Conservation (phyloP, 2,797 vertebrate species). For the Xiphophorus birchmanni region DNA sequence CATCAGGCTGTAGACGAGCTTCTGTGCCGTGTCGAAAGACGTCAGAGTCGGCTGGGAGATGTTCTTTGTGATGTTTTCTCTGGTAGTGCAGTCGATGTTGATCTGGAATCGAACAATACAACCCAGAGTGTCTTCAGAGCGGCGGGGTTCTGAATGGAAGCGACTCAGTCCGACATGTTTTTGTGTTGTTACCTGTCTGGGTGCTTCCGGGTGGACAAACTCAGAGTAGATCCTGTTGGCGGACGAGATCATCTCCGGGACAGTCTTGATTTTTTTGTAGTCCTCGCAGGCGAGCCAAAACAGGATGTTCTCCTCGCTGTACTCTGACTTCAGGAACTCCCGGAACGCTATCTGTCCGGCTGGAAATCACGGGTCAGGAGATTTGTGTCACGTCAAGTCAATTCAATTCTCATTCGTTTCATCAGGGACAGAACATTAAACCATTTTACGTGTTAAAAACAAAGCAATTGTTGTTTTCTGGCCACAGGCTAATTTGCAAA, state of each 20-base stretch:
- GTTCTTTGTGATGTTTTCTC: conserved; percentile 88
- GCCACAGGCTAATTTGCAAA: no score
- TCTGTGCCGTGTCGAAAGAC: conserved; percentile 94
- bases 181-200: conserved; percentile 87
- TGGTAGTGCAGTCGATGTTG: conserved; percentile 94
- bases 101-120: conserved; percentile 83
- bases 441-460: no score
- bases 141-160: conserved; percentile 3
- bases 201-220: conserved; percentile 90
- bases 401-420: no score
- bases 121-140: conserved; percentile 16
- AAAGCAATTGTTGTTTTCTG: no score
- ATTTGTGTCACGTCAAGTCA: background rate
- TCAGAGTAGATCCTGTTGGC: conserved; percentile 94
- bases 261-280: conserved; percentile 89
- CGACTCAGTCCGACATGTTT: background rate
- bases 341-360: conserved; percentile 90
- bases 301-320: conserved; percentile 95
- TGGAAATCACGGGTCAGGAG: conserved; percentile 52
- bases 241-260: conserved; percentile 85
- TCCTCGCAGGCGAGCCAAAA: conserved; percentile 96
- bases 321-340: conserved; percentile 91
- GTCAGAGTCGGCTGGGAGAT: conserved; percentile 88
- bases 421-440: no score
- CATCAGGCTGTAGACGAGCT: conserved; percentile 91